phyloP scores from a whole-genome alignment of 1,140 invertebrate species.

The Drosophila obscura region DNA sequence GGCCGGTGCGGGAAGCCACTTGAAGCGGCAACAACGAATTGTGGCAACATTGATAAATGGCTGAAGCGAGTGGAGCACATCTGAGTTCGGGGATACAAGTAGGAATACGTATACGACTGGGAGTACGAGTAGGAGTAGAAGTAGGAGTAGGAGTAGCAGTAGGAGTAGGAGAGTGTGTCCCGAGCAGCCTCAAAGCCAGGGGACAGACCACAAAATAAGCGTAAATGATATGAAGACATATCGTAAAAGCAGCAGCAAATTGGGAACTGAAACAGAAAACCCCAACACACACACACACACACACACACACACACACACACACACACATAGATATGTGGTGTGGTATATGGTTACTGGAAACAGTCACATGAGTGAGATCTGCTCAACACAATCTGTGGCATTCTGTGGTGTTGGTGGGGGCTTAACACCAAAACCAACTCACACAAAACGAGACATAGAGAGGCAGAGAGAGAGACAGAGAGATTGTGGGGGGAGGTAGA shows the following conservation, averaged over 20 bases:
- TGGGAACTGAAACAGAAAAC: constrained; percentile 37
- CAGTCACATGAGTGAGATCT: no score
- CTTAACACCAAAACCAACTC: constrained; percentile 52
- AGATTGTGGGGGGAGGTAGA: no score
- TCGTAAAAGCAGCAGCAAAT: constrained; percentile 48
- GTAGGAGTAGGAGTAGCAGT: neutral
- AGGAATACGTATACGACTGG: constrained; percentile 7
- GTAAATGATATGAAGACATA: constrained; percentile 73
- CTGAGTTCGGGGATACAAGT: neutral
- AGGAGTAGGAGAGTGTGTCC: neutral
- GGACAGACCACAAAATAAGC: constrained; percentile 42
- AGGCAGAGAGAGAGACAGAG: no score
- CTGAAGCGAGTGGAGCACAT: constrained; percentile 29
- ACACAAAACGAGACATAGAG: neutral
- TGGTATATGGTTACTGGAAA: no score
- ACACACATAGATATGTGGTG: neutral
- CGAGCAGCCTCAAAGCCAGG: constrained; percentile 19
- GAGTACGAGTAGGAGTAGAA: neutral
- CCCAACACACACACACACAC: constrained; percentile 18
- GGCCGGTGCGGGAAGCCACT: constrained; percentile 40
- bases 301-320: constrained; percentile 23
- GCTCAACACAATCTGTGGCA: constrained; percentile 22
- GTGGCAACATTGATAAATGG: constrained; percentile 57
- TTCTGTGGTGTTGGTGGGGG: constrained; percentile 6
- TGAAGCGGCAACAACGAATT: constrained; percentile 57